Conservation (phyloP, 2,888 invertebrate genomes). For the Muschampia plurimacula region DNA sequence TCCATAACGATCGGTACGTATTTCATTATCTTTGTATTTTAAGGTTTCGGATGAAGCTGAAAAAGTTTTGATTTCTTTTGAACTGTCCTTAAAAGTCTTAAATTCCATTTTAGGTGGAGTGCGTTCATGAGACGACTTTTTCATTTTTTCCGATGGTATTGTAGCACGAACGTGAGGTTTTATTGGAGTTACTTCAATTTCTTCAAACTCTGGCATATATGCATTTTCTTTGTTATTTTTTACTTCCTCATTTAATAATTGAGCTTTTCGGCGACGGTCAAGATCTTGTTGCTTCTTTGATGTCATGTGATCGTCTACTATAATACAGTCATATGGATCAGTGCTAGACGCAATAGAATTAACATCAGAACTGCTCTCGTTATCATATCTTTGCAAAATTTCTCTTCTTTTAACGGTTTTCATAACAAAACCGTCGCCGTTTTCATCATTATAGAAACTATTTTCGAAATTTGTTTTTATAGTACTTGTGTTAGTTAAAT, state of each 20-base stretch:
- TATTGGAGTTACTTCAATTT: slow-evolving; percentile 80
- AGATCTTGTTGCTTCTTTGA: slow-evolving; percentile 78
- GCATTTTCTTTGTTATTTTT: slow-evolving; percentile 77
- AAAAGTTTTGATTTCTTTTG: slow-evolving; percentile 81
- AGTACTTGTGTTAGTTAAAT: slow-evolving; percentile 80
- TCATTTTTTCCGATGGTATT: slow-evolving; percentile 72
- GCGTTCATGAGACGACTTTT: slow-evolving; percentile 72
- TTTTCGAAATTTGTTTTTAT: slow-evolving; percentile 87
- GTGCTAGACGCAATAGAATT: slow-evolving; percentile 89
- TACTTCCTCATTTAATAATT: slow-evolving; percentile 68
- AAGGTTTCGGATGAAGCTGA: slow-evolving; percentile 82
- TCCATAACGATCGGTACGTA: slow-evolving; percentile 74
- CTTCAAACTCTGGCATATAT: slow-evolving; percentile 82
- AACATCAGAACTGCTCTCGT: slow-evolving; percentile 87
- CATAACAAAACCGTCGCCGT: slow-evolving; percentile 88
- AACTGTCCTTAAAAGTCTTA: slow-evolving; percentile 81
- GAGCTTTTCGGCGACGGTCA: slow-evolving; percentile 76
- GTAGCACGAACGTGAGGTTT: slow-evolving; percentile 79
- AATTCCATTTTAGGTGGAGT: slow-evolving; percentile 81
- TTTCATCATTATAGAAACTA: slow-evolving; percentile 88
- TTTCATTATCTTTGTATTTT: slow-evolving; percentile 79
- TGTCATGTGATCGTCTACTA: slow-evolving; percentile 91
- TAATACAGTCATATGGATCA: slow-evolving; percentile 92
- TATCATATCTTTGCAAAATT: slow-evolving; percentile 89
- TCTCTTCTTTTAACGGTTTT: slow-evolving; percentile 91